Percentiles rank a stretch among this genome's conserved stretches.
Evolutionary conservation across 2,113 vertebrate species (phyloP).

Genomic region (Machaerirhynchus nigripectus): DNA sequence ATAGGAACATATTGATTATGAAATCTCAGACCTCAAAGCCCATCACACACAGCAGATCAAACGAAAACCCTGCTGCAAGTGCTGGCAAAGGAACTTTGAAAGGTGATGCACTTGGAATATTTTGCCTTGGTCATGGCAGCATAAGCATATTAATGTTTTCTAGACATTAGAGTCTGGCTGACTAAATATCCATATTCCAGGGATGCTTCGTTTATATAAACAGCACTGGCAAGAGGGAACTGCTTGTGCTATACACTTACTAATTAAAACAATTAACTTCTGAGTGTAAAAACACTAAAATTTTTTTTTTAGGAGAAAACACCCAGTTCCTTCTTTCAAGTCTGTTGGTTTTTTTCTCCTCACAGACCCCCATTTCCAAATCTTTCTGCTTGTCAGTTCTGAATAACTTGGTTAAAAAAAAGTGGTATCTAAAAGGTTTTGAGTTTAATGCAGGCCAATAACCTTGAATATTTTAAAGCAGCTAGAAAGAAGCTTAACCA

Average conservation of each 20-base stretch:
- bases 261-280: not conserved
- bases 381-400: not conserved
- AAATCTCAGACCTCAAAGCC: not conserved
- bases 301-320: not conserved
- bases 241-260: not conserved
- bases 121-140: not conserved
- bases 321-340: not conserved
- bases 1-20: not conserved
- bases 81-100: not conserved
- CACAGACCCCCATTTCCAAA: not conserved
- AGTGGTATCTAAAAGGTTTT: conserved; percentile 40
- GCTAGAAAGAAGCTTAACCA: conserved; percentile 58
- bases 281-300: not conserved
- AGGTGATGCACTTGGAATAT: not conserved
- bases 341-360: not conserved
- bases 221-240: not conserved
- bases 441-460: conserved; percentile 56
- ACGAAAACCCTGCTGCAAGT: not conserved
- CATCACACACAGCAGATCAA: not conserved
- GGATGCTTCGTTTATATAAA: not conserved
- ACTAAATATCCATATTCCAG: not conserved
- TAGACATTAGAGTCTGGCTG: not conserved
- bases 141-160: not conserved
- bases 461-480: conserved; percentile 57
- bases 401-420: conserved; percentile 37